phyloP scores from a whole-genome alignment of 2,113 vertebrate genomes.

The Danionella cerebrum region DNA sequence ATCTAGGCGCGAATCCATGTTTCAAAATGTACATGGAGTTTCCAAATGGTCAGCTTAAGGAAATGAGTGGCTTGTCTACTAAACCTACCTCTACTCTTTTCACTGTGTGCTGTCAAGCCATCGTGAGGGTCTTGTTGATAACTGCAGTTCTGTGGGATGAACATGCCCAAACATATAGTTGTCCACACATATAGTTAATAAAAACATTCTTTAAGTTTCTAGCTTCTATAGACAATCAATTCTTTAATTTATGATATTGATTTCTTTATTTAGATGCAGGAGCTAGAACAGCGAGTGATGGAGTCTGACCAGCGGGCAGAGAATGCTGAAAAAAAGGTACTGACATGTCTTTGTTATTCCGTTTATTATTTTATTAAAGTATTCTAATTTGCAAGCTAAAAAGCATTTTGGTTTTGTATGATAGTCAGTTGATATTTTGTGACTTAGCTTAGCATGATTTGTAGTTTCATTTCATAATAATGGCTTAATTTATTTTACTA shows the following conservation, averaged over 20 bases:
- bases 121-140: constrained; percentile 26
- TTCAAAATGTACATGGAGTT: neutral
- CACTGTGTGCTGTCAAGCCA: constrained; percentile 18
- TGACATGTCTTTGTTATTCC: no score
- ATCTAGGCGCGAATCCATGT: no score
- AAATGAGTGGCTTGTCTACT: constrained; percentile 19
- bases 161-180: neutral
- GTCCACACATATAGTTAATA: neutral
- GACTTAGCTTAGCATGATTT: no score
- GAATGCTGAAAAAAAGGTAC: constrained; percentile 86
- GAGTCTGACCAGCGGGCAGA: constrained; percentile 87
- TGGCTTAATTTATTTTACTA: no score
- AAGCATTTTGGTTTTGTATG: no score
- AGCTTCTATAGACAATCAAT: no score
- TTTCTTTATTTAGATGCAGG: constrained; percentile 76
- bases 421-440: no score
- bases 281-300: constrained; percentile 82
- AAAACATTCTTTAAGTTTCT: no score
- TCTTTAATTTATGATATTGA: constrained; percentile 7
- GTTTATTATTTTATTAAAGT: no score
- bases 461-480: no score
- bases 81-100: constrained; percentile 2
- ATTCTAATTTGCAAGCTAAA: no score
- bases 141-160: constrained; percentile 10
- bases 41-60: no score